These are phyloP conservation scores for Antechinus flavipes DNA, from an alignment of 2,113 vertebrate genomes.

Conservation along the genomic window DNA sequence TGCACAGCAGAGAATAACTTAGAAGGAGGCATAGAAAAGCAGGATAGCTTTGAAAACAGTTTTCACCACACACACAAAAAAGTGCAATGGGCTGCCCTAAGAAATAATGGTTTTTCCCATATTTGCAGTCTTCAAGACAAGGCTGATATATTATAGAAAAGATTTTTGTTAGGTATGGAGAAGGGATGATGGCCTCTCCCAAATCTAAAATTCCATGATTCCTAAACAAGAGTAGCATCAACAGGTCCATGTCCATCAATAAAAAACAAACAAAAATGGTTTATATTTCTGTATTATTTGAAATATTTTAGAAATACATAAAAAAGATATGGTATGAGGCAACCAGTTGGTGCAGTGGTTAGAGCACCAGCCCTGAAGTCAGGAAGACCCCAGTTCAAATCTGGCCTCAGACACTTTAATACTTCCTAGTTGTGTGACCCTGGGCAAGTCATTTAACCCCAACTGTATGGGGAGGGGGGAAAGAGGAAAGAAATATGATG, in stretches of 20 bases:
- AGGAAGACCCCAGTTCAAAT: too few species aligned
- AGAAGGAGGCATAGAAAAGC: not conserved
- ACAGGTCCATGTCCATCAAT: not conserved
- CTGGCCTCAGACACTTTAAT: too few species aligned
- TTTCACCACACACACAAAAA: not conserved
- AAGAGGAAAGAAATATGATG: not conserved
- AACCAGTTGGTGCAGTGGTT: too few species aligned
- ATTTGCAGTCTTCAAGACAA: not conserved
- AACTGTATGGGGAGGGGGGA: too few species aligned
- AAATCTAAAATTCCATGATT: not conserved
- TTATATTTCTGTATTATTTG: not conserved
- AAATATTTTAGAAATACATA: not conserved
- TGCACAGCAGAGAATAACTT: not conserved
- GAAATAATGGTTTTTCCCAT: not conserved
- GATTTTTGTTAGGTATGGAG: not conserved
- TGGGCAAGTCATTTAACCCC: too few species aligned
- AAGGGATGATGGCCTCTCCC: not conserved
- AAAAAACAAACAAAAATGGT: not conserved
- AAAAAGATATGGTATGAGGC: not conserved
- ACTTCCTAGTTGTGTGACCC: too few species aligned
- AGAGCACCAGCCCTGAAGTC: too few species aligned
- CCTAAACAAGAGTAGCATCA: not conserved
- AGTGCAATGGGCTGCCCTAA: not conserved
- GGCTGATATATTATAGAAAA: too few species aligned
- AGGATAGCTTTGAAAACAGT: not conserved